Evolutionary conservation across 1,140 invertebrate species (phyloP).

Genomic region (Camponotus pennsylvanicus): DNA sequence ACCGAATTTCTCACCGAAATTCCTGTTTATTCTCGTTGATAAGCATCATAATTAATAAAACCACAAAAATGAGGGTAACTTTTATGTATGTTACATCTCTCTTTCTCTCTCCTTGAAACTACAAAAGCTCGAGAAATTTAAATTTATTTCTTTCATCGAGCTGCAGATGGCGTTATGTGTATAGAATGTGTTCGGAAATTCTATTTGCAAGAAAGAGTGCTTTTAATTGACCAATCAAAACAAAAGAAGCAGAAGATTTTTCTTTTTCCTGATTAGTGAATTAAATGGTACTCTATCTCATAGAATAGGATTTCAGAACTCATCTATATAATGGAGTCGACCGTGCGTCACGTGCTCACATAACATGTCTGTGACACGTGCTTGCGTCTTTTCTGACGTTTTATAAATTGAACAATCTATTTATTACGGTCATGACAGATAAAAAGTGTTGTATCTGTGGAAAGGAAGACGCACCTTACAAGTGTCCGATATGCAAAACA

Average conservation of each 20-base stretch:
- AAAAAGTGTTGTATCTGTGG: constrained; percentile 76
- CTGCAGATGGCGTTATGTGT: background rate
- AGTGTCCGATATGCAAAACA: constrained; percentile 80
- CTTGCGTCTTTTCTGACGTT: background rate
- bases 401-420: background rate
- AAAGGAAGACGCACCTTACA: constrained; percentile 74
- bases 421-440: background rate
- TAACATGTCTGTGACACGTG: no score
- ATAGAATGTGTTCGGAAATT: no score
- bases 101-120: background rate
- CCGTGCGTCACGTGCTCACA: background rate
- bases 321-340: no score
- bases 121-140: background rate
- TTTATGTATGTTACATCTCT: background rate
- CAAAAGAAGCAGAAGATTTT: no score
- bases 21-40: background rate
- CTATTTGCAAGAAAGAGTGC: no score
- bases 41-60: background rate
- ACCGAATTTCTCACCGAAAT: background rate
- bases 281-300: no score
- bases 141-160: background rate
- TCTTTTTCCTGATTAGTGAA: no score
- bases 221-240: no score
- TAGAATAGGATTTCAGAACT: no score
- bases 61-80: background rate